phyloP scores from a whole-genome alignment of 2,113 vertebrate genomes.

The Vidua chalybeata region DNA sequence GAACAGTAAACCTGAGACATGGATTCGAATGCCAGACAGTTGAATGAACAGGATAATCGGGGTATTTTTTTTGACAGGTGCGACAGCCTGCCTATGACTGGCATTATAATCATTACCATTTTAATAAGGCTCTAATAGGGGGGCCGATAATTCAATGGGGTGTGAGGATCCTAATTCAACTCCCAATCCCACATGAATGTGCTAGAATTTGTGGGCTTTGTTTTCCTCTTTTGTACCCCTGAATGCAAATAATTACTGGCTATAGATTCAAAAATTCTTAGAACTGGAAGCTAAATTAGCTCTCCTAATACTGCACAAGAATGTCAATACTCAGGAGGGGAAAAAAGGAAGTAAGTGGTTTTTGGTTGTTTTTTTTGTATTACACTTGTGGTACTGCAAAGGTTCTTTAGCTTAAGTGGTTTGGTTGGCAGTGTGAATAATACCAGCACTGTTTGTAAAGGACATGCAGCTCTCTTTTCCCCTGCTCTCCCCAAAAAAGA shows the following conservation, averaged over 20 bases:
- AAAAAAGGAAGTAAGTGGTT: conserved; percentile 77
- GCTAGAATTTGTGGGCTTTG: conserved; percentile 84
- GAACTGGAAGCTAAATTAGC: conserved; percentile 85
- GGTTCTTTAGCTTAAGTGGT: conserved; percentile 78
- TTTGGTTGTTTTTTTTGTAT: conserved; percentile 73
- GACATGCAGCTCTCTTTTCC: conserved; percentile 16
- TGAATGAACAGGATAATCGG: conserved; percentile 83
- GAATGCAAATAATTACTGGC: conserved; percentile 88
- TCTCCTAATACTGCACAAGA: conserved; percentile 84
- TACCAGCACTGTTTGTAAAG: conserved; percentile 72
- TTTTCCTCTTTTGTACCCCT: conserved; percentile 84
- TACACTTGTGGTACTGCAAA: conserved; percentile 78
- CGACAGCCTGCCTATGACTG: conserved; percentile 80
- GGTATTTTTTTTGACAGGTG: conserved; percentile 84
- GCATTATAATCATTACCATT: conserved; percentile 86
- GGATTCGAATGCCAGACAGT: conserved; percentile 78
- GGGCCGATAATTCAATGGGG: conserved; percentile 84
- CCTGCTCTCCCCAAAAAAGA: background rate
- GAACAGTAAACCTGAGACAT: conserved; percentile 80
- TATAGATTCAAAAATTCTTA: conserved; percentile 87
- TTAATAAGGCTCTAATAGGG: conserved; percentile 86
- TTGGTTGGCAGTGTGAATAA: conserved; percentile 79
- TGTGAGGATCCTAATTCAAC: conserved; percentile 84
- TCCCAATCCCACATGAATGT: conserved; percentile 86
- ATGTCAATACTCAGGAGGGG: conserved; percentile 80